These are phyloP conservation scores for Atta cephalotes DNA, from an alignment of 1,140 invertebrate genomes.

Conservation along the genomic window DNA sequence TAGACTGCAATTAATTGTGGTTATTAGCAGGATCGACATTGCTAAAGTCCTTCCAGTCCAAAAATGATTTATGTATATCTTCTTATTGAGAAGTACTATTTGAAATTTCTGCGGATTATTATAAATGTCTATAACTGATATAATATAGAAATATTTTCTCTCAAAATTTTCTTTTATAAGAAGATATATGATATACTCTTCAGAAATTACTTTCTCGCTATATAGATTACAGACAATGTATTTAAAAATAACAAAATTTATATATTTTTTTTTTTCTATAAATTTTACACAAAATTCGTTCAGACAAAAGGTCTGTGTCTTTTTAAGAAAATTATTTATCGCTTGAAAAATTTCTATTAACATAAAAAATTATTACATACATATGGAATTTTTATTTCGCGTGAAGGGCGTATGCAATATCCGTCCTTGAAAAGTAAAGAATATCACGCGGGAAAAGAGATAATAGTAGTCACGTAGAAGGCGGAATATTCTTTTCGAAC, in stretches of 20 bases:
- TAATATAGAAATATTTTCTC: background rate
- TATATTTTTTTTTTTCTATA: background rate
- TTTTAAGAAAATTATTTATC: background rate
- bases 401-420: background rate
- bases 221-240: background rate
- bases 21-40: conserved; percentile 38
- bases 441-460: conserved; percentile 57
- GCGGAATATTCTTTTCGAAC: conserved; percentile 75
- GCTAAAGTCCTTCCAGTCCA: conserved; percentile 12
- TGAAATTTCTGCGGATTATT: background rate
- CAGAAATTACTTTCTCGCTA: background rate
- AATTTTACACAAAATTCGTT: background rate
- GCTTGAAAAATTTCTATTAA: background rate
- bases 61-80: conserved; percentile 34
- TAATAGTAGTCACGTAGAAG: conserved; percentile 66
- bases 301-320: background rate
- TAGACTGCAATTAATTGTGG: conserved; percentile 51
- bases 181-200: background rate
- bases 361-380: background rate
- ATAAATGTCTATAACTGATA: background rate
- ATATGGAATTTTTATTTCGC: background rate
- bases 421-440: conserved; percentile 20
- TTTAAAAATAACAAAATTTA: background rate
- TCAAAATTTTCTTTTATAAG: background rate
- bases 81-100: background rate